A percentile compares a stretch with the other conserved stretches of the same genome.
Evolutionary conservation across 2,113 vertebrate species (phyloP).

Genomic region (Sceloporus undulatus): DNA sequence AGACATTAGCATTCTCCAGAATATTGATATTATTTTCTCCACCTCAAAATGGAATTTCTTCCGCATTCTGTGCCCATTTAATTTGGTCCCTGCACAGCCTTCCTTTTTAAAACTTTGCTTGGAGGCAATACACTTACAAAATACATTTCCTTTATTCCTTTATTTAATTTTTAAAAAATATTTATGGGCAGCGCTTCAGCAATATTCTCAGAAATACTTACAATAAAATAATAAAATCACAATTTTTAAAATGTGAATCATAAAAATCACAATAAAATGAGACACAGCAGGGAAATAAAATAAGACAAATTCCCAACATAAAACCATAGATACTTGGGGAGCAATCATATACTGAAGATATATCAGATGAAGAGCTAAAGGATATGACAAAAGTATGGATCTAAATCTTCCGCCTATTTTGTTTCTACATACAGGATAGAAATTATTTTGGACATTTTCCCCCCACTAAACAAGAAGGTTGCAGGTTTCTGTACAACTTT

Average conservation of each 20-base stretch:
- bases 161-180: background rate
- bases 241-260: background rate
- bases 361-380: background rate
- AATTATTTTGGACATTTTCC: no score
- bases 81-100: background rate
- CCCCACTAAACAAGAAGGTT: no score
- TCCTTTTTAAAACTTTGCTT: background rate
- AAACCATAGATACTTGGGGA: background rate
- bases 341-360: background rate
- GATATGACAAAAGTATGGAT: no score
- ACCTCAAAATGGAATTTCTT: background rate
- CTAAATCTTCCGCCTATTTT: no score
- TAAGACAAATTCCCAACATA: background rate
- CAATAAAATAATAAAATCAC: constrained; percentile 3
- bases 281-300: background rate
- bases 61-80: background rate
- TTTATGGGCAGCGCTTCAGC: background rate
- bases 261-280: background rate
- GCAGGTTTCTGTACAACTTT: no score
- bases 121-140: background rate
- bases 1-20: background rate
- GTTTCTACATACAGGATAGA: no score
- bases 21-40: background rate
- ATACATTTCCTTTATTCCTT: background rate
- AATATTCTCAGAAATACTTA: background rate